A percentile compares a stretch with the other conserved stretches of the same genome.
phyloP scores from a whole-genome alignment of 2,113 vertebrate genomes.

The Pseudorectes ferrugineus region DNA sequence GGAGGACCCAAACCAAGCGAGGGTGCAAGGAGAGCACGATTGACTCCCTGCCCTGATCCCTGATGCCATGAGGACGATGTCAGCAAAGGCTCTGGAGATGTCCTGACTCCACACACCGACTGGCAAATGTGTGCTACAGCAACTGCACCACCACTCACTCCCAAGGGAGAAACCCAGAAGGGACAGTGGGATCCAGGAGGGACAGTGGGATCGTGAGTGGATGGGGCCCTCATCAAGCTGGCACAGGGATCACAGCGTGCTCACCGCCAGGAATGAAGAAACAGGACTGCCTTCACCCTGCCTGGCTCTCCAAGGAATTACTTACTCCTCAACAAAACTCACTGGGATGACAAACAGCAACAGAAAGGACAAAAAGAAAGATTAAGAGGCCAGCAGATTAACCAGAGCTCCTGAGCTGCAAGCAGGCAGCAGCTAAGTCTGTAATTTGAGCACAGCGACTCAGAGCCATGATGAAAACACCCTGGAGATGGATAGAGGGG shows the following conservation, averaged over 20 bases:
- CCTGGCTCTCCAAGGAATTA: not conserved
- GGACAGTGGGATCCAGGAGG: not conserved
- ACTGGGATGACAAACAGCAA: not conserved
- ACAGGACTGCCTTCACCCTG: not conserved
- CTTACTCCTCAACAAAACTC: not conserved
- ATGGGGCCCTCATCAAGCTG: not conserved
- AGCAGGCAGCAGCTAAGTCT: not conserved
- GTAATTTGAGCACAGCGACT: not conserved
- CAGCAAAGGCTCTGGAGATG: not conserved
- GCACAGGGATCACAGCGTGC: fast-evolving
- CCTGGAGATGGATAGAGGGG: not conserved
- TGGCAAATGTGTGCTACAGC: not conserved
- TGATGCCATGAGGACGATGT: fast-evolving
- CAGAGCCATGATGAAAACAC: not conserved
- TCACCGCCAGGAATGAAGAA: not conserved
- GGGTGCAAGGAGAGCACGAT: fast-evolving
- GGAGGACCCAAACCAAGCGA: fast-evolving
- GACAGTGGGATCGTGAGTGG: fast-evolving
- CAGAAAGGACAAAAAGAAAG: constrained; percentile 34
- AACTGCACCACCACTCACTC: not conserved
- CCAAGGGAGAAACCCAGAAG: not conserved
- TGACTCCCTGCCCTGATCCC: not conserved
- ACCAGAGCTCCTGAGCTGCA: constrained; percentile 15
- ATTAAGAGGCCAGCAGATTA: constrained; percentile 48
- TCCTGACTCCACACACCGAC: not conserved